Base-by-base conservation (phyloP, 2,797 vertebrate species). In the Mus spretus region DNA sequence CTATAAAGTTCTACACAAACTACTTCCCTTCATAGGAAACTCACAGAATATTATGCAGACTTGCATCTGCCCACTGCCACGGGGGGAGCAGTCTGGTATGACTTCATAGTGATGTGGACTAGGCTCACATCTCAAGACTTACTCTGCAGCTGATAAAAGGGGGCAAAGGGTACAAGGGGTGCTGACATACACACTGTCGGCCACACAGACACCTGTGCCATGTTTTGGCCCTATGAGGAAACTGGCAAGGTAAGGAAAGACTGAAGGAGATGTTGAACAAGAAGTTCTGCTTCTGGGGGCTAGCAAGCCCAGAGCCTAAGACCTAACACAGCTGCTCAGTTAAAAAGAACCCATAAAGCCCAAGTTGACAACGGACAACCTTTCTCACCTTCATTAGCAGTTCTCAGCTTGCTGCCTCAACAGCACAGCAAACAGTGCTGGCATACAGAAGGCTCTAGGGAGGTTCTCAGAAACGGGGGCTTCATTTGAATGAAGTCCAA, bases 141-240 rank as follows among this genome's bases (percentile, higher is more conserved):
- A 3, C 61, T 28, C 10, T 1, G 10, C 9, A 53, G 88, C 19
- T 0, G 11, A 37, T 24, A 8, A 8, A 9, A 9, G 2, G 34
- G 0, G 24, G 31, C 59, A 31, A 63, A 50, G 31, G 72, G 15
- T 4, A 7, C 53, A 2, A 4, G 19, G 40, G 14, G 50, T 24
- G 44, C 74, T n/a, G 3, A 14, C 0, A 1, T 0, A 55, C 22
- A 19, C 1, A 26, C 15, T 44, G 20, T 11, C 15, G 0, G 74
- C n/a, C 75, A 17, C 11, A 75, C 13, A 3, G 61, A 57, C 9
- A 17, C 17, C 24, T n/a, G 19, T 0, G 5, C 8, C 0, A 3
- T 28, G 11, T 2, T 22, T 92, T 6, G 47, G 74, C 26, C 19
- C 61, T 2, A 0, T 0, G 28, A 63, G 67, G 88, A 89, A 75